Conservation (phyloP, 2,797 vertebrate species). For the Melanotaenia trifasciata region DNA sequence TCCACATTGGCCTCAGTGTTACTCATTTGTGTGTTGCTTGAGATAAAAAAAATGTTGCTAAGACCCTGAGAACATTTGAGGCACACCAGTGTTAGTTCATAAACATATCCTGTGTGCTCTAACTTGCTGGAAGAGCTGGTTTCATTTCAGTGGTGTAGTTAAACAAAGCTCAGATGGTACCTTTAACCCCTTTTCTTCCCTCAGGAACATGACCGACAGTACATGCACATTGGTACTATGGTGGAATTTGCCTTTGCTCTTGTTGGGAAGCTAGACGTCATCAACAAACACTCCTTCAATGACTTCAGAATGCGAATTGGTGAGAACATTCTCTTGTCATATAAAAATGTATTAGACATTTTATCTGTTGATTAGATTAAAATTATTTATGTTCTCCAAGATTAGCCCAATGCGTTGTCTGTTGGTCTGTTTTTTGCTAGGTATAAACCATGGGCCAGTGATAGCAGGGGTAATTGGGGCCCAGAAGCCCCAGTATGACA, state of each 20-base stretch:
- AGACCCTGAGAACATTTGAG: too few relatives aligned
- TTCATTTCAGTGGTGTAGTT: background rate
- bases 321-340: slow-evolving; percentile 66
- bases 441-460: slow-evolving; percentile 96
- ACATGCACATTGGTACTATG: slow-evolving; percentile 98
- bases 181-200: background rate
- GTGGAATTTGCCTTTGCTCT: slow-evolving; percentile 97
- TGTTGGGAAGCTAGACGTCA: slow-evolving; percentile 94
- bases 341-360: background rate
- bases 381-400: background rate
- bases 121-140: background rate
- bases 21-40: too few relatives aligned
- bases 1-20: too few relatives aligned
- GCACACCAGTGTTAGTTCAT: too few relatives aligned
- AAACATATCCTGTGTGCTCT: background rate
- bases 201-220: slow-evolving; percentile 95
- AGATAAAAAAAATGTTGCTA: too few relatives aligned
- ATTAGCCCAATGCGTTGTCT: slow-evolving; percentile 1
- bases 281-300: slow-evolving; percentile 99
- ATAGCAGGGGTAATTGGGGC: slow-evolving; percentile 98
- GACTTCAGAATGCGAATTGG: slow-evolving; percentile 96
- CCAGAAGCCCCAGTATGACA: slow-evolving; percentile 98
- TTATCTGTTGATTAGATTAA: background rate
- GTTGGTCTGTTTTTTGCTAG: slow-evolving; percentile 65
- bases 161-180: background rate